A percentile compares a stretch with the other conserved stretches of the same genome.
phyloP scores from a whole-genome alignment of 2,888 invertebrate species.

The Bellardia pandia region DNA sequence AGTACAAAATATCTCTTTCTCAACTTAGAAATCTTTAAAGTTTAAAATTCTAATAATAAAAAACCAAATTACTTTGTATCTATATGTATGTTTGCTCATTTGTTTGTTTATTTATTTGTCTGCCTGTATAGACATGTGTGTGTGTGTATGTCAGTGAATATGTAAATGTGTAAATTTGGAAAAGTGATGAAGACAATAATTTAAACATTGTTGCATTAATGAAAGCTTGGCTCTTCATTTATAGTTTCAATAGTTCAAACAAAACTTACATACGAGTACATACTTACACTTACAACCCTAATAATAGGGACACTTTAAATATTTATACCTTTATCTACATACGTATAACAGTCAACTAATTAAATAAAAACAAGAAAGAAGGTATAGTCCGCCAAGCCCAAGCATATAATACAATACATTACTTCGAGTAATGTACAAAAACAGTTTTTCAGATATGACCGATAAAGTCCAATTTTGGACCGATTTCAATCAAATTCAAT shows the following conservation, averaged over 20 bases:
- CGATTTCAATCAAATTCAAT: too few relatives aligned
- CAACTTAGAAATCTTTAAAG: conserved; percentile 56
- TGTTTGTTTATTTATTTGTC: conserved; percentile 54
- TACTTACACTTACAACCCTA: too few relatives aligned
- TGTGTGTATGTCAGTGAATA: neutral
- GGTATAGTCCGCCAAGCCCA: too few relatives aligned
- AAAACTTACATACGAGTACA: conserved; percentile 7
- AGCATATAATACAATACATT: too few relatives aligned
- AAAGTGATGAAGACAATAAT: conserved; percentile 78
- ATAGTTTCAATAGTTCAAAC: conserved; percentile 65
- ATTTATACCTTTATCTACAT: too few relatives aligned
- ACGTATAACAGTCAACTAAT: too few relatives aligned
- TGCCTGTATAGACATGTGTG: conserved; percentile 10
- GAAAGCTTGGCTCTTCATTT: conserved; percentile 83
- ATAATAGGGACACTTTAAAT: too few relatives aligned
- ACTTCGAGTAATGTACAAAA: too few relatives aligned
- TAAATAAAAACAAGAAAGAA: too few relatives aligned
- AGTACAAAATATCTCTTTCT: conserved; percentile 23
- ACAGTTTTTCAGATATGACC: too few relatives aligned
- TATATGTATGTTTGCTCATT: conserved; percentile 50
- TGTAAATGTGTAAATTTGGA: conserved; percentile 14
- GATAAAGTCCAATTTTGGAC: too few relatives aligned
- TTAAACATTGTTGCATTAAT: conserved; percentile 82
- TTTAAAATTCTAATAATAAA: conserved; percentile 44
- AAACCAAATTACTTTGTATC: conserved; percentile 69